Evolutionary conservation across 30 jellyfish, hydroid and myxozoan genomes (phyloP).

Genomic region (Sanderia malayensis): DNA sequence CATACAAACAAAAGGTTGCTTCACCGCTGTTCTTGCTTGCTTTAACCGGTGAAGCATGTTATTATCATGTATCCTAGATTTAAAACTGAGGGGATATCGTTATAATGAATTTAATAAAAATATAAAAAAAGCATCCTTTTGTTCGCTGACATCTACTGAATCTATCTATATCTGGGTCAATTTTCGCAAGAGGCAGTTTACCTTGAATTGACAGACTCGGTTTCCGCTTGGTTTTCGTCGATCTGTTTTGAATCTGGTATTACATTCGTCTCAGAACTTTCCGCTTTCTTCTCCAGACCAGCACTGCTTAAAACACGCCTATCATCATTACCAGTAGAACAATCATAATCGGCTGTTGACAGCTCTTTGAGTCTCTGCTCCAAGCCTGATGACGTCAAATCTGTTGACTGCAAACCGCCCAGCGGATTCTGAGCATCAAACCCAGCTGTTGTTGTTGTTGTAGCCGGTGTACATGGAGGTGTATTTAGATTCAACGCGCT

Average conservation of each 20-base stretch:
- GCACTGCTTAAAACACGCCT: neutral
- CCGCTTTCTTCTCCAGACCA: neutral
- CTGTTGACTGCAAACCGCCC: no score
- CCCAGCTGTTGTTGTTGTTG: neutral
- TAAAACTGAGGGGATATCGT: no score
- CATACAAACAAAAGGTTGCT: no score
- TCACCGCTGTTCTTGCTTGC: no score
- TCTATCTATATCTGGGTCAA: neutral
- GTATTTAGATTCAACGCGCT: slow-evolving; percentile 12
- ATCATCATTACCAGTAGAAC: neutral
- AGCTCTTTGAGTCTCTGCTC: slow-evolving; percentile 18
- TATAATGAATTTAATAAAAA: no score
- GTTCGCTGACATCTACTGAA: no score
- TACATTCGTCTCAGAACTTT: neutral
- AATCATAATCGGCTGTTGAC: neutral
- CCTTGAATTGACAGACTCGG: neutral
- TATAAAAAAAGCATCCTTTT: no score
- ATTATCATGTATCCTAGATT: no score
- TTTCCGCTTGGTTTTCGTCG: neutral
- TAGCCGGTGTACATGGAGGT: slow-evolving; percentile 56
- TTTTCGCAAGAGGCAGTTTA: neutral
- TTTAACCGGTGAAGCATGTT: no score
- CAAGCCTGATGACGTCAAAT: slow-evolving; percentile 9
- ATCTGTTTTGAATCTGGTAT: neutral
- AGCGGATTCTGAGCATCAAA: neutral